These are phyloP conservation scores for Sus cebifrons DNA, from an alignment of 2,797 vertebrate species.

Conservation along the genomic window DNA sequence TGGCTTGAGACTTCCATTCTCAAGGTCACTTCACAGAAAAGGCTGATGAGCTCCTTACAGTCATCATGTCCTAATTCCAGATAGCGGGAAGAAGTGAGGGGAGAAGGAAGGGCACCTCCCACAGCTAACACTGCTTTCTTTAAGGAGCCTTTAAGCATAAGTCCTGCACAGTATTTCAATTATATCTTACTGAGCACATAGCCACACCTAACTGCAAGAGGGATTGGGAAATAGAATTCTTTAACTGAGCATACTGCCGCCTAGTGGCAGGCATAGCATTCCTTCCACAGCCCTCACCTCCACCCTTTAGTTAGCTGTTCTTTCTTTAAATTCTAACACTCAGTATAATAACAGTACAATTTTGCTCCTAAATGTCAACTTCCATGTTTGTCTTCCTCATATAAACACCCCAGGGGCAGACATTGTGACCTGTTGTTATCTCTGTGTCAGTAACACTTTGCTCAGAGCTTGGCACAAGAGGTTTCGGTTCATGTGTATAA, in stretches of 20 bases:
- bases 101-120: background rate
- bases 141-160: constrained; percentile 47
- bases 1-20: constrained; percentile 46
- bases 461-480: background rate
- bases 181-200: background rate
- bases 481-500: constrained; percentile 32
- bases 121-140: background rate
- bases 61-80: constrained; percentile 46
- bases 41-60: background rate
- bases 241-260: constrained; percentile 37
- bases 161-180: background rate
- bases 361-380: constrained; percentile 39
- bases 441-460: constrained; percentile 25
- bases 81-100: constrained; percentile 1
- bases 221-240: constrained; percentile 30
- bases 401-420: background rate
- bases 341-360: background rate
- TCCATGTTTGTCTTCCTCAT: background rate
- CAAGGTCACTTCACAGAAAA: constrained; percentile 61
- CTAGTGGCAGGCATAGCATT: background rate
- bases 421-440: background rate
- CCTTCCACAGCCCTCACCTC: accelerated
- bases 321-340: constrained; percentile 58
- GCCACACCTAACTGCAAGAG: background rate
- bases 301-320: background rate